Percentiles rank a stretch among this genome's conserved stretches.
These are phyloP conservation scores for Eupithecia inturbata DNA, from an alignment of 2,888 invertebrate species.

Conservation along the genomic window DNA sequence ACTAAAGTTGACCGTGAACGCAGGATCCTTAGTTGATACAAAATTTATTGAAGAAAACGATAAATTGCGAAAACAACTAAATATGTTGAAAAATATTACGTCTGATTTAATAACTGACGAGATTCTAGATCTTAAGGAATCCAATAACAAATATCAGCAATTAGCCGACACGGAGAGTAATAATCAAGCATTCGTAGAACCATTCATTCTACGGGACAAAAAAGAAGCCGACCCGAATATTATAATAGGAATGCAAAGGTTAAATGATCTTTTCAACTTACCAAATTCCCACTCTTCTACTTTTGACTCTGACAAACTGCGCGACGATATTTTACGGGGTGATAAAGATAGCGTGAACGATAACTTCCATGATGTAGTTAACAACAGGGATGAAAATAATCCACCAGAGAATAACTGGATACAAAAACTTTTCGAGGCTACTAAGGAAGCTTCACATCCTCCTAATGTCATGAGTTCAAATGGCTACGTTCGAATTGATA, in stretches of 20 bases:
- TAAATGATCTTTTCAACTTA: not conserved
- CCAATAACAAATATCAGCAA: not conserved
- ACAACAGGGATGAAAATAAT: not conserved
- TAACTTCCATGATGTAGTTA: not conserved
- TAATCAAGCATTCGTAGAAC: not conserved
- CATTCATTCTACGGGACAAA: not conserved
- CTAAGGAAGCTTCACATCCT: not conserved
- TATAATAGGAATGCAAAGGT: constrained; percentile 1
- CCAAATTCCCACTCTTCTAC: constrained; percentile 3
- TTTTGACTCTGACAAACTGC: constrained; percentile 23
- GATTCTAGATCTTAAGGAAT: constrained; percentile 22
- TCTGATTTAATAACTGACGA: constrained; percentile 32
- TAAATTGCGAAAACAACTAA: constrained; percentile 19
- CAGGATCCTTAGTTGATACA: constrained; percentile 62
- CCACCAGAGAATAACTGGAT: not conserved
- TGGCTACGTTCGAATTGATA: constrained; percentile 26
- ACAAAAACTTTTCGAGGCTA: not conserved
- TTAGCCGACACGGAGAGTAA: not conserved
- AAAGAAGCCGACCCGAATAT: constrained; percentile 1
- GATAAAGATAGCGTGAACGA: not conserved
- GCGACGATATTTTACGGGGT: constrained; percentile 22
- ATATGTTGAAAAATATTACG: constrained; percentile 34
- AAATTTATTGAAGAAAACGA: constrained; percentile 52
- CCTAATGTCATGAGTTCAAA: not conserved
- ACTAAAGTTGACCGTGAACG: constrained; percentile 51